Conservation (phyloP, 2,113 vertebrate species). For the Urocolius indicus region DNA sequence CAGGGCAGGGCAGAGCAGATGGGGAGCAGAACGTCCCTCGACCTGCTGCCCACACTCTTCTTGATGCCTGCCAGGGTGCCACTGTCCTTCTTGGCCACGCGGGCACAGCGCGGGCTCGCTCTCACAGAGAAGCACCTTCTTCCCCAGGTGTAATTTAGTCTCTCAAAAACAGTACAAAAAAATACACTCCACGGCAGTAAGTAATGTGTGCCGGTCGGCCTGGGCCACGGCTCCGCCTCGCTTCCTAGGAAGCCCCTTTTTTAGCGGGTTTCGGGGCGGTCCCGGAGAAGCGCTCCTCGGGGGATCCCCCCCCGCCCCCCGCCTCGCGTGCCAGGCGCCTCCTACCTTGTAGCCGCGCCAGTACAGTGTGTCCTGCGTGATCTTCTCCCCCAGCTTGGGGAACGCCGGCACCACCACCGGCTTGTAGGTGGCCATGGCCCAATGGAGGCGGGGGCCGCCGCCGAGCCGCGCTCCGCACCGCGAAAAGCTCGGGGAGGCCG, state of each 20-base stretch:
- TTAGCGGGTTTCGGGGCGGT: rapidly evolving
- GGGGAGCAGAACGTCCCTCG: too few species aligned
- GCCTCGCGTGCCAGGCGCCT: not conserved
- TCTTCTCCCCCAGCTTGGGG: slow-evolving; percentile 89
- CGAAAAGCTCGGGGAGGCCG: rapidly evolving
- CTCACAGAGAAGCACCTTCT: too few species aligned
- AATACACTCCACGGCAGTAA: rapidly evolving
- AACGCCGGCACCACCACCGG: slow-evolving; percentile 84
- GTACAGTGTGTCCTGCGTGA: slow-evolving; percentile 93
- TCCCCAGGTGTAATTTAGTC: too few species aligned
- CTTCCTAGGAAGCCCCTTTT: not conserved
- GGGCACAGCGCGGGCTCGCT: too few species aligned
- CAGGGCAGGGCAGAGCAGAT: too few species aligned
- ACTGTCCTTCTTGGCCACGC: too few species aligned
- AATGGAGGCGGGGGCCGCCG: rapidly evolving
- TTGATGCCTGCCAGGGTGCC: too few species aligned
- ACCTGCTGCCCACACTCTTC: too few species aligned
- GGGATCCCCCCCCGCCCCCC: too few species aligned
- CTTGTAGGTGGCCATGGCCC: slow-evolving; percentile 86
- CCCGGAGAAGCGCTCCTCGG: rapidly evolving
- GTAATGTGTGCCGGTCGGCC: rapidly evolving
- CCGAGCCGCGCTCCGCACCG: not conserved
- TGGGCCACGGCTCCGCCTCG: too few species aligned
- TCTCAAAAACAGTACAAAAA: rapidly evolving
- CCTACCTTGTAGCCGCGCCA: slow-evolving; percentile 94